A percentile compares a stretch with the other conserved stretches of the same genome.
Evolutionary conservation across 2,888 invertebrate genomes (phyloP).

Genomic region (Theretra japonica): DNA sequence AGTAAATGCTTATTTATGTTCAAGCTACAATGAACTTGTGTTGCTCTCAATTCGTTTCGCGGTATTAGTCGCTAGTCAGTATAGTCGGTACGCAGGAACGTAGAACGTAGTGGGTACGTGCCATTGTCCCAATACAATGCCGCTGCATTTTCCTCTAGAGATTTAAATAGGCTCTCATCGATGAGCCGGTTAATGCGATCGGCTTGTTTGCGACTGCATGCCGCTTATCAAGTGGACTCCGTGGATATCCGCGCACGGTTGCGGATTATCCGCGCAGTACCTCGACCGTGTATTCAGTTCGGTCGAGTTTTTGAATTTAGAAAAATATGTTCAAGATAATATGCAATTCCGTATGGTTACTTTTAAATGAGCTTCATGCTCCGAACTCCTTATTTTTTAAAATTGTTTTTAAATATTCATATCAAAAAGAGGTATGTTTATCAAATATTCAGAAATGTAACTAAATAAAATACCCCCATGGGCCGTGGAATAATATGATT

Average conservation of each 20-base stretch:
- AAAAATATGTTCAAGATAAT: neutral
- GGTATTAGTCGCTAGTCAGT: conserved; percentile 61
- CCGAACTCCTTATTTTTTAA: no score
- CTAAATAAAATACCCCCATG: no score
- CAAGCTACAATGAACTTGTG: conserved; percentile 76
- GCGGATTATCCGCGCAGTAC: neutral
- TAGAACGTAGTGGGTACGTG: conserved; percentile 41
- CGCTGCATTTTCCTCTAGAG: conserved; percentile 61
- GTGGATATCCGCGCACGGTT: conserved; percentile 9
- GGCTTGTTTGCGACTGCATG: conserved; percentile 46
- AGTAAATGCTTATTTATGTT: conserved; percentile 80
- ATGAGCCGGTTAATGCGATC: conserved; percentile 58
- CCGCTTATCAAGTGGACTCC: conserved; percentile 34
- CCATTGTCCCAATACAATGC: conserved; percentile 65
- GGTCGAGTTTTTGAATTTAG: neutral
- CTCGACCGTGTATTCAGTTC: conserved; percentile 9
- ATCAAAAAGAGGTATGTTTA: no score
- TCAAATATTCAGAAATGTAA: no score
- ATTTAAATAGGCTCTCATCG: conserved; percentile 66
- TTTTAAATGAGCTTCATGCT: neutral
- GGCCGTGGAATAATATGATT: no score
- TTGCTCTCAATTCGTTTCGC: conserved; percentile 74
- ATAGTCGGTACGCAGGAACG: conserved; percentile 18
- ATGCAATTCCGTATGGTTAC: neutral
- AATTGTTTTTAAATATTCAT: neutral